These are phyloP conservation scores for Meganola albula DNA, from an alignment of 2,888 invertebrate species.

Conservation along the genomic window DNA sequence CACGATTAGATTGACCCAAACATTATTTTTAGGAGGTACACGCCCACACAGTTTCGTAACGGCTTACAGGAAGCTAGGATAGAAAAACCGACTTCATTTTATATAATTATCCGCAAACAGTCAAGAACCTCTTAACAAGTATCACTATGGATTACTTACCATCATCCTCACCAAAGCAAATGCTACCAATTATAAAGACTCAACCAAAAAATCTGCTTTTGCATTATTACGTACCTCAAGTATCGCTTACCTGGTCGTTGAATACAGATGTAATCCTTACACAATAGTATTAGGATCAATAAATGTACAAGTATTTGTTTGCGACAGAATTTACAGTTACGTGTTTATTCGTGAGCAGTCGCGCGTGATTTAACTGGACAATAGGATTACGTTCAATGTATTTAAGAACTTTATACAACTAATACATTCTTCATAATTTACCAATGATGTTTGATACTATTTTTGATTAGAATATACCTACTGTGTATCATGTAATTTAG, in stretches of 20 bases:
- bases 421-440: conserved; percentile 9
- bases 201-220: conserved; percentile 38
- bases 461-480: too few relatives aligned
- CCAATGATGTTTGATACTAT: too few relatives aligned
- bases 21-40: too few relatives aligned
- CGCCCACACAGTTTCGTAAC: too few relatives aligned
- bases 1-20: too few relatives aligned
- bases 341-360: conserved; percentile 37
- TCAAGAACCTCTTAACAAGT: conserved; percentile 26
- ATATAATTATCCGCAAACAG: conserved; percentile 20
- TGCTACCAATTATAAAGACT: conserved; percentile 41
- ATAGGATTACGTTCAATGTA: conserved; percentile 35
- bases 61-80: too few relatives aligned
- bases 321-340: conserved; percentile 68
- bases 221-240: conserved; percentile 37
- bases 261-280: conserved; percentile 51
- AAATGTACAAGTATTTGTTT: conserved; percentile 55
- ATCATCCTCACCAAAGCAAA: conserved; percentile 51
- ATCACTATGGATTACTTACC: conserved; percentile 50
- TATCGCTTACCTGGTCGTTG: conserved; percentile 61
- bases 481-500: too few relatives aligned
- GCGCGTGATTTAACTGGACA: conserved; percentile 45
- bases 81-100: conserved; percentile 8
- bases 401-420: too few relatives aligned
- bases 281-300: conserved; percentile 59